These are phyloP conservation scores for Sturnira hondurensis DNA, from an alignment of 2,113 vertebrate genomes.

Conservation along the genomic window DNA sequence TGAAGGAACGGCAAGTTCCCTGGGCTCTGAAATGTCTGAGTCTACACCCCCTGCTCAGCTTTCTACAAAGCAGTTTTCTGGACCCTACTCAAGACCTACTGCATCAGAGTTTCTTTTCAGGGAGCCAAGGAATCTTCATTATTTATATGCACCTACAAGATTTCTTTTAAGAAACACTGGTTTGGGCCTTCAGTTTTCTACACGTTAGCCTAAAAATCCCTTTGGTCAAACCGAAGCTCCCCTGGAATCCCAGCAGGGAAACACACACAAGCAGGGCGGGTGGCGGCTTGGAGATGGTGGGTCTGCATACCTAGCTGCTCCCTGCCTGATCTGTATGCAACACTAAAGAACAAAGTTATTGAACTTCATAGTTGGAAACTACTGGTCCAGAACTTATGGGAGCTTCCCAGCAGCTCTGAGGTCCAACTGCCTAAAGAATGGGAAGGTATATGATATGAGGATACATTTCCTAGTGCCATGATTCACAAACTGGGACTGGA, in stretches of 20 bases:
- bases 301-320: neutral
- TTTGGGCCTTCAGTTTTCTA: neutral
- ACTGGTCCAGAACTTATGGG: neutral
- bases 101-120: neutral
- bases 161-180: neutral
- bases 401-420: neutral
- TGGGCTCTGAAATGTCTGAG: neutral
- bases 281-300: accelerated
- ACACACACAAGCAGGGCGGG: neutral
- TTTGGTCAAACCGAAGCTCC: neutral
- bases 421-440: neutral
- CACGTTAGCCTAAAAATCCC: neutral
- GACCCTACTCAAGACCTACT: neutral
- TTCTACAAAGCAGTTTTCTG: neutral
- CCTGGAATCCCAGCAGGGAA: neutral
- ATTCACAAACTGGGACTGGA: neutral
- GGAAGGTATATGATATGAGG: neutral
- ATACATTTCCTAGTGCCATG: accelerated
- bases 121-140: neutral
- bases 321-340: neutral
- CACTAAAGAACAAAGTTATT: neutral
- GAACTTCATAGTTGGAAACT: neutral
- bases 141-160: neutral
- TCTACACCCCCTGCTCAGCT: neutral
- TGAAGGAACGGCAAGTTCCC: accelerated